Conservation (phyloP, 2,797 vertebrate genomes). For the Cephalopachus bancanus region DNA sequence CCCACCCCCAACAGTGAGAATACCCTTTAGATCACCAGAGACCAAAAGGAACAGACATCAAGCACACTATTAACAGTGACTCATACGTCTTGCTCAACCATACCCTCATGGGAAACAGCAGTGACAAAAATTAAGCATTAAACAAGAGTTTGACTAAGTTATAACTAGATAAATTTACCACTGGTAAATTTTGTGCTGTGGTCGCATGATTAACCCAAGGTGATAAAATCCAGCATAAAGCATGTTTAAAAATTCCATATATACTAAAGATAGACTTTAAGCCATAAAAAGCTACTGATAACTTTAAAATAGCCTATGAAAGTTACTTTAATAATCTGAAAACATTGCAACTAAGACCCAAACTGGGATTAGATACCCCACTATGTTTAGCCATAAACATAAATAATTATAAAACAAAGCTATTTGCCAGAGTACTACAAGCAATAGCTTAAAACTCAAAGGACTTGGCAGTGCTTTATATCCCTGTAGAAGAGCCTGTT, state of each 20-base stretch:
- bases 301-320: neutral
- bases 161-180: neutral
- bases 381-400: slow-evolving; percentile 30
- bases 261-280: neutral
- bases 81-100: no score
- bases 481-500: slow-evolving; percentile 88
- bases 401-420: rapidly evolving
- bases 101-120: no score
- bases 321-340: neutral
- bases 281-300: neutral
- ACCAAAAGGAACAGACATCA: no score
- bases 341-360: no score
- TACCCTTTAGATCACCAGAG: no score
- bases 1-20: no score
- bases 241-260: neutral
- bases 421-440: slow-evolving; percentile 84
- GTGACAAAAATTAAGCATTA: no score
- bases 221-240: neutral
- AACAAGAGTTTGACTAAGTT: no score
- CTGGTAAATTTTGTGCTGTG: neutral
- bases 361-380: no score
- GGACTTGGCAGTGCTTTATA: slow-evolving; percentile 87
- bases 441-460: slow-evolving; percentile 89
- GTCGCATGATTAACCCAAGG: neutral
- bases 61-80: no score